Conservation (phyloP, 2,113 vertebrate genomes). For the Macrotis lagotis region DNA sequence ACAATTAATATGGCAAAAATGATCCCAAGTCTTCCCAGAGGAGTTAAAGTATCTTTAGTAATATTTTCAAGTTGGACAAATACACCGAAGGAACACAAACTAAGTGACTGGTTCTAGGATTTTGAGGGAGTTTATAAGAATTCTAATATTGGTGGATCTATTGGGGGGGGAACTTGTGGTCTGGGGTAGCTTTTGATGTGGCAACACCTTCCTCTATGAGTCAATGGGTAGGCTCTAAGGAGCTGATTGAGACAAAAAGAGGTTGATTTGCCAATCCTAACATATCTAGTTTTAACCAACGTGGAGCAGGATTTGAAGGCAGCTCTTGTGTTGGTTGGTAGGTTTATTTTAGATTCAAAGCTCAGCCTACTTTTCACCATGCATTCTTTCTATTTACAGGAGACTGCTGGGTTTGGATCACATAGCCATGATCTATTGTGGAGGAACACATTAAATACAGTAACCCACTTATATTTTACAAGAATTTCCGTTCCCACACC, state of each 20-base stretch:
- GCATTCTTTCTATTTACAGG: background rate
- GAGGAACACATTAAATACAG: background rate
- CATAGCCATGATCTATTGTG: background rate
- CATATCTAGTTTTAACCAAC: background rate
- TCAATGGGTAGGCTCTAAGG: background rate
- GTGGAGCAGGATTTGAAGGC: background rate
- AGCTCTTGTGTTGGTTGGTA: background rate
- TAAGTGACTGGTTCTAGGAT: constrained; percentile 2
- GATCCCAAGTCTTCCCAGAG: background rate
- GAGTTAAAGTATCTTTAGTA: background rate
- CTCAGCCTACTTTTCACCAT: background rate
- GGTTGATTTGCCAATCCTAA: background rate
- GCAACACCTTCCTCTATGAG: background rate
- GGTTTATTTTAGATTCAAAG: background rate
- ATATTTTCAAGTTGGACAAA: background rate
- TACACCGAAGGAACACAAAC: background rate
- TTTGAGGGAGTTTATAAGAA: background rate
- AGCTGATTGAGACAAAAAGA: background rate
- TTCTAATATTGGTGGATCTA: background rate
- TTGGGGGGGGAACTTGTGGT: background rate
- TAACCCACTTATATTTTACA: background rate
- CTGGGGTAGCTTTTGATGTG: background rate
- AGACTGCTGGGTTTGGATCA: background rate
- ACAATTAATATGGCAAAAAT: background rate
- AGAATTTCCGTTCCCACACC: background rate